Evolutionary conservation across 2,888 invertebrate genomes (phyloP).

Genomic region (Strigamia crassipes): DNA sequence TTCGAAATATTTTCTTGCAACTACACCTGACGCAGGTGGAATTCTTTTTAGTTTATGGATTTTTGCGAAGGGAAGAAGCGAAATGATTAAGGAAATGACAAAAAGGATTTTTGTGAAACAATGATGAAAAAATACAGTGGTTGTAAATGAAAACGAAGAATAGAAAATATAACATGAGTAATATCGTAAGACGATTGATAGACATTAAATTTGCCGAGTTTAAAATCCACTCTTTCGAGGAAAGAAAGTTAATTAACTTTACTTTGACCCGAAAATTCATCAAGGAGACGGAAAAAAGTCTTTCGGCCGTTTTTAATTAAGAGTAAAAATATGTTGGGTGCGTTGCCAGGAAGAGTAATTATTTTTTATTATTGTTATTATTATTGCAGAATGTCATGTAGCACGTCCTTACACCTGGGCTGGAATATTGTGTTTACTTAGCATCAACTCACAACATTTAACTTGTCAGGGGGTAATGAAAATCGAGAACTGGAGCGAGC

Average conservation of each 20-base stretch:
- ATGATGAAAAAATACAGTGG: not conserved
- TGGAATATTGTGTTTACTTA: not conserved
- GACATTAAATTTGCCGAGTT: not conserved
- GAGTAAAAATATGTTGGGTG: not conserved
- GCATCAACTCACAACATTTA: not conserved
- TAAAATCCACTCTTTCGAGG: not conserved
- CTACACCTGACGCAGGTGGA: no score
- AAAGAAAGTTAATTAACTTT: not conserved
- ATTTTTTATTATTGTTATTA: not conserved
- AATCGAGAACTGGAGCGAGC: not conserved
- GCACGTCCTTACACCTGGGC: not conserved
- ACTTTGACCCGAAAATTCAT: not conserved
- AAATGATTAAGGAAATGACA: not conserved
- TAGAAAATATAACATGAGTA: not conserved
- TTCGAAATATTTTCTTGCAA: no score
- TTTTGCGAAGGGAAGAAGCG: not conserved
- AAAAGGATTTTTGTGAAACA: not conserved
- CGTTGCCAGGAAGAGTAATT: not conserved
- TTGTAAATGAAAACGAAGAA: not conserved
- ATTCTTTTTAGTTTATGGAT: no score
- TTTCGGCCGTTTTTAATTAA: not conserved
- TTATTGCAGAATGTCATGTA: not conserved
- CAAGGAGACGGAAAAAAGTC: not conserved
- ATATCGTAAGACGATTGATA: not conserved
- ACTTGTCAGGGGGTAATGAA: slow-evolving; percentile 3